Evolutionary conservation across 2,888 invertebrate species (phyloP).

Genomic region (Amiota minor): DNA sequence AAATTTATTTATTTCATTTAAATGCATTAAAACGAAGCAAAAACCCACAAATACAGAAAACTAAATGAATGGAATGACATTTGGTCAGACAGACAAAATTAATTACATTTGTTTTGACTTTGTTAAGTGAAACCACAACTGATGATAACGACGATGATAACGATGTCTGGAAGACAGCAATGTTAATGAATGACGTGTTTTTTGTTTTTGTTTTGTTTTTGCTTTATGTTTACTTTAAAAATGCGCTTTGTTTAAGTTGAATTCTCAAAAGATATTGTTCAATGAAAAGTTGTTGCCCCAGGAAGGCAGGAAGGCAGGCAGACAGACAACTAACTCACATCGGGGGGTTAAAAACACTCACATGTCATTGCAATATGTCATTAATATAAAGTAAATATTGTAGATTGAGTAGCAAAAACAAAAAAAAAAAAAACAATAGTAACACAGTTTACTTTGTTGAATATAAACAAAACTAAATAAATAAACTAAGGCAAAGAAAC

Average conservation of each 20-base stretch:
- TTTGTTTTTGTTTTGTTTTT: constrained; percentile 37
- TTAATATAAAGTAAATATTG: constrained; percentile 58
- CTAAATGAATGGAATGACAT: no score
- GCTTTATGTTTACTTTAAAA: constrained; percentile 36
- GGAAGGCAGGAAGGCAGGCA: background rate
- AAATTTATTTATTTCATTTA: constrained; percentile 18
- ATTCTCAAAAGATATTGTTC: constrained; percentile 4
- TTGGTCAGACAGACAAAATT: background rate
- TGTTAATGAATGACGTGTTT: background rate
- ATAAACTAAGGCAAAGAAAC: constrained; percentile 9
- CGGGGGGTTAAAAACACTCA: constrained; percentile 38
- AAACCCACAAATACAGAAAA: no score
- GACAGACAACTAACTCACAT: constrained; percentile 1
- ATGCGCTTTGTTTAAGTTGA: constrained; percentile 36
- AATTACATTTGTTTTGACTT: constrained; percentile 24
- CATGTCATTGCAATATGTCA: constrained; percentile 59
- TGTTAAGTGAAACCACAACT: constrained; percentile 12
- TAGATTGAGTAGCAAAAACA: constrained; percentile 45
- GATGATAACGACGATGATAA: background rate
- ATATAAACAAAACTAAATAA: background rate
- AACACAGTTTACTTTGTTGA: constrained; percentile 9
- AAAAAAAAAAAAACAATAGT: constrained; percentile 5
- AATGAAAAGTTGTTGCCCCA: background rate
- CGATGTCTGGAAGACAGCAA: background rate
- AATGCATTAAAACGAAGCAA: background rate